Evolutionary conservation across 2,113 vertebrate species (phyloP), one percentile per base, ranked within the genome.

Genomic region (Oncorhynchus nerka): DNA sequence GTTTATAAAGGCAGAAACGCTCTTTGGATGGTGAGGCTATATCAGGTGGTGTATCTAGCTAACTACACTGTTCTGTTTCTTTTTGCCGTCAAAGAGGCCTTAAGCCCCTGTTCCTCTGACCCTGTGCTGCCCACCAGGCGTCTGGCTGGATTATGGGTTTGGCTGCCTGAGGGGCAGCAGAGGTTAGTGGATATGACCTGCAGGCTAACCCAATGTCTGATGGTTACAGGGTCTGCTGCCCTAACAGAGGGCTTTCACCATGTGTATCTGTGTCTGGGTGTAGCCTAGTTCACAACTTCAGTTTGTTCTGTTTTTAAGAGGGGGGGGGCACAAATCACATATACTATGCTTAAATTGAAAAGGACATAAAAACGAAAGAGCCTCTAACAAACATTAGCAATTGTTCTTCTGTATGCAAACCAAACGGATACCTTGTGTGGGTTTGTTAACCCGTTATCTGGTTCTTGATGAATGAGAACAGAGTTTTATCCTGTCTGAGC

Each of bases 141-240:
- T 87, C 88, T 75, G 81, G 88, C 87, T 87, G 81, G 75, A 11
- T 94, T 92, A 93, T 91, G 84, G 86, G 89, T 92, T 94, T 79
- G 80, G 83, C 84, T 8, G 77, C 85, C 81, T 86, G 61, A 75
- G 78, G 75, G 74, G 71, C 78, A 82, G 74, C 69, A 80, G 61
- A 82, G 89, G 90, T 90, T 87, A 13, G 90, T 89, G 88, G 85
- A 87, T 82, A 72, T 79, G 78, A 91, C 93, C 94, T 45, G 39
- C 39, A 45, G 39, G 39, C 39, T 45, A 45, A 11, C 39, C 8
- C 39, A 7, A 67, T 75, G 49, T 78, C 59, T 34, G 70, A 68
- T 74, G 80, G n/a, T 45, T 45, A 26, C 9, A 16, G 57, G 83
- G 39, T 39, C 39, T 39, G 39, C 39, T 39, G 39, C 8, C 39